phyloP scores from a whole-genome alignment of 2,113 vertebrate species.

The Dromaius novaehollandiae region DNA sequence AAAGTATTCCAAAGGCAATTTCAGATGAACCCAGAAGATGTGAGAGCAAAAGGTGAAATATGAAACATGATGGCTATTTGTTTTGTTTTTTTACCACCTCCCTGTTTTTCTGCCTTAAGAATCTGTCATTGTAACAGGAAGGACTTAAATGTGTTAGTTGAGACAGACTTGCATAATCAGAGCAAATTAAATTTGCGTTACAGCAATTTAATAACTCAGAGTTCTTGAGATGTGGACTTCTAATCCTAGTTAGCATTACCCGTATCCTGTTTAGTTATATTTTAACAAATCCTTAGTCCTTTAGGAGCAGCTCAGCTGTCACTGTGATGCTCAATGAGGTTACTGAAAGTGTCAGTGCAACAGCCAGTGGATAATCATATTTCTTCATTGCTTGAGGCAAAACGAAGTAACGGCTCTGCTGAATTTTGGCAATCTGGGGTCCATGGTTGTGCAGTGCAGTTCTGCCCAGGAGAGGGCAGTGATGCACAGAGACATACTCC shows the following conservation, averaged over 20 bases:
- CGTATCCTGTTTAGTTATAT: background rate
- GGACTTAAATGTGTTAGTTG: background rate
- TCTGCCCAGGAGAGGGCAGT: background rate
- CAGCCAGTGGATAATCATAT: background rate
- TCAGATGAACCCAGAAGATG: background rate
- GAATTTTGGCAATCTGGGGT: background rate
- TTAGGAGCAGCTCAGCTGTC: background rate
- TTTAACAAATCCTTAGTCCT: background rate
- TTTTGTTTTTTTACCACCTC: background rate
- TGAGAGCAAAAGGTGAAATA: background rate
- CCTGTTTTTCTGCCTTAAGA: background rate
- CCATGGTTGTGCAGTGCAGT: background rate
- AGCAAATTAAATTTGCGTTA: background rate
- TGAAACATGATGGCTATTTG: background rate
- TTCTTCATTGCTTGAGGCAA: background rate
- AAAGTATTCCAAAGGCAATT: background rate
- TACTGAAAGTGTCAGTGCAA: background rate
- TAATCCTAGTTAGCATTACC: background rate
- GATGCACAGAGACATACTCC: background rate
- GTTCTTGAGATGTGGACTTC: background rate
- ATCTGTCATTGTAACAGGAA: background rate
- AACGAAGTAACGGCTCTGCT: background rate
- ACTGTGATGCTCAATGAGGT: background rate
- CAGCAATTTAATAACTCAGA: background rate
- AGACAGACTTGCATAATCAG: background rate